Evolutionary conservation across 2,797 vertebrate species (phyloP).

Genomic region (Manis crassicaudata): DNA sequence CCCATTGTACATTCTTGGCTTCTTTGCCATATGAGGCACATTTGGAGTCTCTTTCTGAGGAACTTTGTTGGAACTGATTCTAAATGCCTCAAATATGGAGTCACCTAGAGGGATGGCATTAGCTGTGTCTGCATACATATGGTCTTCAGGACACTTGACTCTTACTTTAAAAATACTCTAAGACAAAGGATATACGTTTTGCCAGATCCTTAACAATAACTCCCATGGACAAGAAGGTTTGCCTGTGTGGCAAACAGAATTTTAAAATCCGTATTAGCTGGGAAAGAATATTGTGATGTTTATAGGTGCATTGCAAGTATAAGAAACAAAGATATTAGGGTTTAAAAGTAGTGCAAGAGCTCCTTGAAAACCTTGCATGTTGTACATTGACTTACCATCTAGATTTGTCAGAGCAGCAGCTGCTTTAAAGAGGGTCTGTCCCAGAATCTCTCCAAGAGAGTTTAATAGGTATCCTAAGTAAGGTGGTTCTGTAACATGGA

Average conservation of each 20-base stretch:
- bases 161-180: not conserved
- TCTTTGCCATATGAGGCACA: too few species aligned
- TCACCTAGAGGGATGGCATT: not conserved
- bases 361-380: not conserved
- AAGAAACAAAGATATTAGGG: not conserved
- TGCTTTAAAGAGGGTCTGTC: not conserved
- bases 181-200: not conserved
- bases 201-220: not conserved
- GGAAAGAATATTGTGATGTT: not conserved
- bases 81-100: not conserved
- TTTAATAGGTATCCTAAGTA: not conserved
- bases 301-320: not conserved
- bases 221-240: not conserved
- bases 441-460: not conserved
- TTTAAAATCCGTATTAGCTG: not conserved
- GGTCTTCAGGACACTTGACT: not conserved
- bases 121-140: not conserved
- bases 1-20: too few species aligned
- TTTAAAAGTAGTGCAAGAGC: not conserved
- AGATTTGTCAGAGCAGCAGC: not conserved
- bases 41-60: not conserved
- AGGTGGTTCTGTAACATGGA: not conserved
- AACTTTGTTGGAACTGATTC: not conserved
- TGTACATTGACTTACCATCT: not conserved
- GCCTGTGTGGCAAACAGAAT: not conserved